Conservation (phyloP, 2,888 invertebrate species). For the Microplitis deprimator region DNA sequence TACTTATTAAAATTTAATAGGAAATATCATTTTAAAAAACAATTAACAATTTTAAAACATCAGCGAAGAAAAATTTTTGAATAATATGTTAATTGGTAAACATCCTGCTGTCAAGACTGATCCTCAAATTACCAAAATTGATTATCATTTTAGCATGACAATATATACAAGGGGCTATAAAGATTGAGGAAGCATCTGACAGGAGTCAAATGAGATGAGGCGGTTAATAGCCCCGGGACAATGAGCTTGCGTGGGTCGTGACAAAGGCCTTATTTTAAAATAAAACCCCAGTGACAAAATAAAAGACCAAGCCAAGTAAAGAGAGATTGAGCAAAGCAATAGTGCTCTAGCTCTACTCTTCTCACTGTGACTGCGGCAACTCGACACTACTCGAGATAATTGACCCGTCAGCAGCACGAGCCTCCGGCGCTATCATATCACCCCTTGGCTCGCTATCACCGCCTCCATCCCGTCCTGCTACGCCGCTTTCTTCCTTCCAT, state of each 20-base stretch:
- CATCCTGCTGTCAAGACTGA: not conserved
- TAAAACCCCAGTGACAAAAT: constrained; percentile 33
- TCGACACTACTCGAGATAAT: constrained; percentile 64
- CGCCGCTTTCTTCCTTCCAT: constrained; percentile 38
- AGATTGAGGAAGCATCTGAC: constrained; percentile 50
- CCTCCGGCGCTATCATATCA: constrained; percentile 57
- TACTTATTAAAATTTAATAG: too few species aligned
- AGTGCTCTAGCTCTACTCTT: not conserved
- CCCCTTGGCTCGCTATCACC: constrained; percentile 40
- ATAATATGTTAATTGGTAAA: constrained; percentile 1
- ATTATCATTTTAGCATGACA: constrained; percentile 2
- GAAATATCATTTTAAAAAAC: too few species aligned
- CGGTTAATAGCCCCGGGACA: constrained; percentile 65
- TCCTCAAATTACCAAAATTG: not conserved
- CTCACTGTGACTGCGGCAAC: constrained; percentile 23
- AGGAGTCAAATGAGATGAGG: constrained; percentile 61
- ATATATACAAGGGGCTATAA: constrained; percentile 16
- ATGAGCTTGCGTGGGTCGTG: constrained; percentile 59
- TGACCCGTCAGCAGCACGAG: constrained; percentile 70
- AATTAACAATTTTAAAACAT: too few species aligned
- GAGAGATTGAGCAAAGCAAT: not conserved
- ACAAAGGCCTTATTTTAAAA: constrained; percentile 1
- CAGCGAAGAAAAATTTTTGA: not conserved
- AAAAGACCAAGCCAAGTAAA: not conserved
- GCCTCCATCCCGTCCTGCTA: constrained; percentile 34